phyloP scores from a whole-genome alignment of 2,113 vertebrate genomes.

The Zingel zingel region DNA sequence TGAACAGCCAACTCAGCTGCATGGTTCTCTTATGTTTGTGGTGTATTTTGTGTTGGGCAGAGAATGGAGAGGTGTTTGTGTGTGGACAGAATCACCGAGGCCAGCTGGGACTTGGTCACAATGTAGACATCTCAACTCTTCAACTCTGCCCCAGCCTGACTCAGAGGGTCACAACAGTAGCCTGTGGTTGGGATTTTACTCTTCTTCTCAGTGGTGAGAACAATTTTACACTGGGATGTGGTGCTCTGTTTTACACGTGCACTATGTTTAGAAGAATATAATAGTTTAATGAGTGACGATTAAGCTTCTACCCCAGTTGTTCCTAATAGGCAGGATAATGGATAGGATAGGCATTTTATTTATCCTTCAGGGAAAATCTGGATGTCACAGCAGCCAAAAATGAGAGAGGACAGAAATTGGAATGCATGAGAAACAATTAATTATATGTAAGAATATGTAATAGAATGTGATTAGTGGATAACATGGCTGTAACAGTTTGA shows the following conservation, averaged over 20 bases:
- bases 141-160: slow-evolving; percentile 82
- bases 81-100: slow-evolving; percentile 93
- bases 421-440: no score
- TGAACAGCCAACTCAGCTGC: not conserved
- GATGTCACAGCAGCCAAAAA: not conserved
- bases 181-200: slow-evolving; percentile 97
- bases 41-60: slow-evolving; percentile 73
- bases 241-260: not conserved
- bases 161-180: slow-evolving; percentile 84
- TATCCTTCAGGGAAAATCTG: not conserved
- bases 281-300: not conserved
- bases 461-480: not conserved
- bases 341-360: not conserved
- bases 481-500: not conserved
- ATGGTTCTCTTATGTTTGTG: slow-evolving; percentile 9
- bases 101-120: slow-evolving; percentile 91
- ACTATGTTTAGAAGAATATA: not conserved
- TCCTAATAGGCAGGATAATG: not conserved
- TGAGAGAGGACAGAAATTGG: not conserved
- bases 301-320: not conserved
- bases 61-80: slow-evolving; percentile 86
- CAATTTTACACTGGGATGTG: not conserved
- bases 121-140: slow-evolving; percentile 83
- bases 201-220: slow-evolving; percentile 89
- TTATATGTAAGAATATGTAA: not conserved